These are phyloP conservation scores for Lagorchestes hirsutus DNA, from an alignment of 2,797 vertebrate genomes.

Conservation along the genomic window DNA sequence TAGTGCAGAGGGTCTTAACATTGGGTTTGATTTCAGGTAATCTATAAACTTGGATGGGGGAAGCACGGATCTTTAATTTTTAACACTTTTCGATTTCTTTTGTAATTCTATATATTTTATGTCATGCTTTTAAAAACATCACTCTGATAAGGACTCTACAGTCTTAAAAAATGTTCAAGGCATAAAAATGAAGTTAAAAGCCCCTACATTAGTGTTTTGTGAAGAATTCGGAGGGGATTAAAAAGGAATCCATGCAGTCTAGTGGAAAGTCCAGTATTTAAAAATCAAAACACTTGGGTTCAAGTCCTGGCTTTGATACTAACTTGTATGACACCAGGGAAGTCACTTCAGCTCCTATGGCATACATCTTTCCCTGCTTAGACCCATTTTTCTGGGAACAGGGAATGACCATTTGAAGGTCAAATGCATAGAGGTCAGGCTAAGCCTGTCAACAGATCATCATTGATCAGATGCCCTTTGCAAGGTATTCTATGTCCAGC, in stretches of 20 bases:
- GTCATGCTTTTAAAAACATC: background rate
- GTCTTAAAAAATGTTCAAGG: background rate
- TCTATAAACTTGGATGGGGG: background rate
- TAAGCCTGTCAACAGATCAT: background rate
- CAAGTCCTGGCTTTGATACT: background rate
- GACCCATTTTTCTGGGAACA: background rate
- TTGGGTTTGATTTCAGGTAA: background rate
- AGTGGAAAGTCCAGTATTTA: background rate
- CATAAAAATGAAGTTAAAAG: background rate
- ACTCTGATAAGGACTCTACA: background rate
- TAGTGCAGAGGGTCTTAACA: background rate
- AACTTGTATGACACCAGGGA: background rate
- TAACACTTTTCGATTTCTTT: background rate
- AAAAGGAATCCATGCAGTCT: background rate
- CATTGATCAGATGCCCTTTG: background rate
- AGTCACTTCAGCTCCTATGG: background rate
- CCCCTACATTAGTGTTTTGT: background rate
- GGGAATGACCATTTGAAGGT: background rate
- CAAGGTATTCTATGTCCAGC: background rate
- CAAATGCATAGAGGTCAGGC: background rate
- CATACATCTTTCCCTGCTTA: background rate
- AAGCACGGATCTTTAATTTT: background rate
- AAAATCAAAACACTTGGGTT: background rate
- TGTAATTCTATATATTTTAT: background rate
- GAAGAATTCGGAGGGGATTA: background rate